phyloP scores from a whole-genome alignment of 1,140 invertebrate genomes.

The Philaenus spumarius region DNA sequence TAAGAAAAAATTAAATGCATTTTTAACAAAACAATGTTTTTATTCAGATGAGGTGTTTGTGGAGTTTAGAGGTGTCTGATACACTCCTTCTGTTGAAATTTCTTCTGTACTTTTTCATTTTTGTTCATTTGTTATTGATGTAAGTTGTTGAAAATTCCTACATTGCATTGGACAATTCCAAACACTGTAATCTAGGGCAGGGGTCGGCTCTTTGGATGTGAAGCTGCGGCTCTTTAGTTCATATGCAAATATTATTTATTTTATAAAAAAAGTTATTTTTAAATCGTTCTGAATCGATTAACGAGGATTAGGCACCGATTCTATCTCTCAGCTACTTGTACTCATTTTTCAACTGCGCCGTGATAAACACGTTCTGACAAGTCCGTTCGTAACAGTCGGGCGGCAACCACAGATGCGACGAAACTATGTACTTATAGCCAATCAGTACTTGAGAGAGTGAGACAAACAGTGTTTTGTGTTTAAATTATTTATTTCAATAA shows the following conservation, averaged over 20 bases:
- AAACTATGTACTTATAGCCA: not conserved
- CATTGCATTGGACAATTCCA: too few species aligned
- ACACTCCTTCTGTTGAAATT: too few species aligned
- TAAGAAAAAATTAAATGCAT: too few species aligned
- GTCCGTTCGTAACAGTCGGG: not conserved
- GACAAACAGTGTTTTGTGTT: not conserved
- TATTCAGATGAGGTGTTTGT: too few species aligned
- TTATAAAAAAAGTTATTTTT: not conserved
- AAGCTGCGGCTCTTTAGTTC: not conserved
- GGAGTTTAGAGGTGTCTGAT: too few species aligned
- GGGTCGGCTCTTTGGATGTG: too few species aligned
- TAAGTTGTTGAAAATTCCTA: too few species aligned
- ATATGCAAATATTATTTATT: slow-evolving; percentile 1
- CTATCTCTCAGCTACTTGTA: not conserved
- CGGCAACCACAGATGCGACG: not conserved
- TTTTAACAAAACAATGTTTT: too few species aligned
- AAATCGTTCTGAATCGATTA: slow-evolving; percentile 1
- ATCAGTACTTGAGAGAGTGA: not conserved
- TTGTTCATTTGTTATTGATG: too few species aligned
- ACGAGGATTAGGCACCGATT: not conserved
- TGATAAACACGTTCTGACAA: slow-evolving; percentile 1
- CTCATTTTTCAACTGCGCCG: not conserved
- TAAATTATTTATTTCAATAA: not conserved
- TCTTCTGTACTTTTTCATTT: too few species aligned
- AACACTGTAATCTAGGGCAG: too few species aligned